Percentiles rank a stretch among this genome's conserved stretches.
Conservation (phyloP, 2,113 vertebrate species). For the Anarhynchus alexandrinus region DNA sequence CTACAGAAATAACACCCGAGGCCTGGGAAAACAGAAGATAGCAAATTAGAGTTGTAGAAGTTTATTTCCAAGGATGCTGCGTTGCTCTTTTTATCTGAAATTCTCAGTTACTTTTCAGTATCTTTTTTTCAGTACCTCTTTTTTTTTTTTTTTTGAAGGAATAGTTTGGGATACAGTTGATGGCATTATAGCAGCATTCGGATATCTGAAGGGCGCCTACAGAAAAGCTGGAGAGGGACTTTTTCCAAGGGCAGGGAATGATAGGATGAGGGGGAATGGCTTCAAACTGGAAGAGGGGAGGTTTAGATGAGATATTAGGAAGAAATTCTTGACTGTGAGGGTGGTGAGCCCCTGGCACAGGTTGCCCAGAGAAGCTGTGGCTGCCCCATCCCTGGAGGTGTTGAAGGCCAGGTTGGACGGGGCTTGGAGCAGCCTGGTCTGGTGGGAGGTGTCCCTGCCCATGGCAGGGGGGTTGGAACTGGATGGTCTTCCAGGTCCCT, state of each 20-base stretch:
- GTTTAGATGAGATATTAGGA: background rate
- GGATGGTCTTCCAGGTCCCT: background rate
- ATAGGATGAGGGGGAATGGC: too few species aligned
- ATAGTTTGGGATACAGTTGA: background rate
- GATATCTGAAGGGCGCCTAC: background rate
- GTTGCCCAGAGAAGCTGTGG: background rate
- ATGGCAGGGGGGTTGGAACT: background rate
- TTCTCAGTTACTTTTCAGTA: background rate
- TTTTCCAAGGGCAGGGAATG: background rate
- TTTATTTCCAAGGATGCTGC: background rate
- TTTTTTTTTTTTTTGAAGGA: background rate
- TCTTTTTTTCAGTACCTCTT: too few species aligned
- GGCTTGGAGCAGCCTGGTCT: background rate
- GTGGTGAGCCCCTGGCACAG: background rate
- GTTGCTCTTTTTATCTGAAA: background rate
- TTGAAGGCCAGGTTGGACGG: background rate
- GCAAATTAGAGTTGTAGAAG: background rate
- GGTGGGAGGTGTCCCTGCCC: background rate
- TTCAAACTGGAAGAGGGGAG: background rate
- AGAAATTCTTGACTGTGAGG: background rate
- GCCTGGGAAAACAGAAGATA: rapidly evolving
- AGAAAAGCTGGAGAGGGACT: background rate
- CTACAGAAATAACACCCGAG: background rate
- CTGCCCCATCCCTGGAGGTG: background rate
- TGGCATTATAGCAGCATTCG: background rate